Evolutionary conservation across 2,113 vertebrate genomes (phyloP), one percentile per base, ranked within the genome.

Genomic region (Phasianus colchicus): DNA sequence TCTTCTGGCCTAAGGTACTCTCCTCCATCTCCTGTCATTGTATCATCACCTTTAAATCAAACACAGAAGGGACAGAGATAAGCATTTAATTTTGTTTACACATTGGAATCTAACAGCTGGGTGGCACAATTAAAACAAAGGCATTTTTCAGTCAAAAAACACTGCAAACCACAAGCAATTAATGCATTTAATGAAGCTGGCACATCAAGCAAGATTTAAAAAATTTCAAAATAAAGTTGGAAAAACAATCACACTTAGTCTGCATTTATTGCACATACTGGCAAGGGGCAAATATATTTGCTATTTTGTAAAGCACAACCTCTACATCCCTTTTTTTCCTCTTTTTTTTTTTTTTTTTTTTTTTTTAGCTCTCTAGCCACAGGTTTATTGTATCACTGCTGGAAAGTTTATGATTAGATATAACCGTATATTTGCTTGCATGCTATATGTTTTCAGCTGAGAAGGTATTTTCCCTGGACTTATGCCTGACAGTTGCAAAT

Each of bases 1-100:
- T 99, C 99, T 96, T 99, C 99, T 1, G 99, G 98, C 90, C 99
- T 98, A 8, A 99, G 97, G 83, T 99, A 99, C 93, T 99, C 99
- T 47, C 98, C 99, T 38, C 99, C 99, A 38, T 99, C 99, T 2
- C 99, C 99, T 1, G 99, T 99, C 98, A 99, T 99, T 0, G 99
- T 99, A 97, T 99, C 99, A 57, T 99, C 99, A 63, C 99, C 99
- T 99, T 92, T 18, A 82, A 87, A 89, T 5, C 82, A 86, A 86
- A 2, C 70, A 61, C 73, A 93, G 48, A 79, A 40, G 75, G 79
- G 58, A 67, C 4, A 86, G 22, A 34, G 66, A 18, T 79, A n/a
- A 90, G 84, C 45, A 9, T 54, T 17, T 4, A 6, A n/a, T 11
- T 52, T 65, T 47, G 38, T 4, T 43, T n/a, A 47, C 21, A 63